Conservation (phyloP, 2,888 invertebrate genomes). For the Polyommatus iphigenia region DNA sequence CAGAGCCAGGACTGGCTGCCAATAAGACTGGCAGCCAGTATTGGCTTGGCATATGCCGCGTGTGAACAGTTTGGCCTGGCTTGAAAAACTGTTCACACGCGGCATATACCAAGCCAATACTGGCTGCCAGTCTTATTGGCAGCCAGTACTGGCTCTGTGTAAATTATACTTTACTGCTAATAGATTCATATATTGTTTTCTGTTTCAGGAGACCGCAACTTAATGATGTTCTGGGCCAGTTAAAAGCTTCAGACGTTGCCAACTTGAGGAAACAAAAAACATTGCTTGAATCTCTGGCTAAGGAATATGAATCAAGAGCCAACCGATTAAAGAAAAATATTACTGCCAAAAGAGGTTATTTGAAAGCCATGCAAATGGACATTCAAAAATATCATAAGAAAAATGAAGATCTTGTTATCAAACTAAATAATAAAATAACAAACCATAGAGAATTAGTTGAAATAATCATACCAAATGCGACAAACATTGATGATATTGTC, state of each 20-base stretch:
- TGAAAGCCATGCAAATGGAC: constrained; percentile 69
- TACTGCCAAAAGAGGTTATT: constrained; percentile 65
- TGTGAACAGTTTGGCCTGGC: no score
- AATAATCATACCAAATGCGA: constrained; percentile 46
- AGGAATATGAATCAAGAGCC: constrained; percentile 66
- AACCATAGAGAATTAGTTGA: constrained; percentile 55
- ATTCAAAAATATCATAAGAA: constrained; percentile 70
- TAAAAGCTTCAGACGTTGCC: constrained; percentile 62
- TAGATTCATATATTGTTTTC: neutral
- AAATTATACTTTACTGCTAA: no score
- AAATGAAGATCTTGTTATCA: constrained; percentile 61
- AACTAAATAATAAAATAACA: constrained; percentile 59
- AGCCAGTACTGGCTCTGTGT: no score
- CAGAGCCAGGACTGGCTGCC: no score
- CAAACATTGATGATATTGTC: constrained; percentile 51
- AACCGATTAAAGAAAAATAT: constrained; percentile 61
- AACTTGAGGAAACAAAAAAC: constrained; percentile 65
- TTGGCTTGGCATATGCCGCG: no score
- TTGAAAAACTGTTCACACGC: no score
- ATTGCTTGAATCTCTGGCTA: constrained; percentile 60
- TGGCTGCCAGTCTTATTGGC: no score
- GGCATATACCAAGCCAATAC: no score
- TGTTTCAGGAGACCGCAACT: constrained; percentile 67
- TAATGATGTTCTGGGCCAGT: constrained; percentile 62
- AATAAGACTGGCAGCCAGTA: no score